Conservation (phyloP, 2,888 invertebrate genomes). For the Melanotus villosus region DNA sequence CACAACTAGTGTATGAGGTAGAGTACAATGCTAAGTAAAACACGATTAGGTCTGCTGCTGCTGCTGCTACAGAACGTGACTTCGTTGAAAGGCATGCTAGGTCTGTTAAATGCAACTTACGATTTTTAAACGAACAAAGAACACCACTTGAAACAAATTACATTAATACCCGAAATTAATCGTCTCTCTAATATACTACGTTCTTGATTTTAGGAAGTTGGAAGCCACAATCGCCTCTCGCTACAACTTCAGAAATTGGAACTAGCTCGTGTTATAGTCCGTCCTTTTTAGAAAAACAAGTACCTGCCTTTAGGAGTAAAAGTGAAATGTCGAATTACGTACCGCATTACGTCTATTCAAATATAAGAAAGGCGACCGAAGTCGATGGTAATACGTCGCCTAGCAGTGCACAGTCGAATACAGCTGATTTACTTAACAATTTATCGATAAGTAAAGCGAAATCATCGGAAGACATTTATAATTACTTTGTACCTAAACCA, state of each 20-base stretch:
- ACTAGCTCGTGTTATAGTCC: conserved; percentile 51
- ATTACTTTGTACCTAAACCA: conserved; percentile 15
- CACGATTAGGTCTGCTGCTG: no score
- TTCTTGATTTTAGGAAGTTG: background rate
- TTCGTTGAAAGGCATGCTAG: no score
- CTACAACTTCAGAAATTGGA: background rate
- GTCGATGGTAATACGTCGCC: background rate
- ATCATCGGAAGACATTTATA: conserved; percentile 58
- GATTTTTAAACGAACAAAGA: no score
- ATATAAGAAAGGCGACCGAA: conserved; percentile 54
- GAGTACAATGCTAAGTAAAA: no score
- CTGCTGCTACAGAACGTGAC: no score
- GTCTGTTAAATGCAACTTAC: no score
- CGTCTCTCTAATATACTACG: no score
- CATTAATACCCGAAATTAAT: no score
- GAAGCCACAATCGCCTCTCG: background rate
- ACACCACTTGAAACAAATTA: no score
- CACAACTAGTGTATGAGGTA: no score
- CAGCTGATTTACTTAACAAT: conserved; percentile 9
- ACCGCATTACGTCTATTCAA: conserved; percentile 57
- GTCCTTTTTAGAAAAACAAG: conserved; percentile 48
- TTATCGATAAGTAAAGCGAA: conserved; percentile 55
- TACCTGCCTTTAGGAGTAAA: conserved; percentile 53
- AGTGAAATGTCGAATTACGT: conserved; percentile 62
- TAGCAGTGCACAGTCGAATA: background rate